A percentile compares a stretch with the other conserved stretches of the same genome.
Evolutionary conservation across 2,113 vertebrate genomes (phyloP).

Genomic region (Manacus vitellinus): DNA sequence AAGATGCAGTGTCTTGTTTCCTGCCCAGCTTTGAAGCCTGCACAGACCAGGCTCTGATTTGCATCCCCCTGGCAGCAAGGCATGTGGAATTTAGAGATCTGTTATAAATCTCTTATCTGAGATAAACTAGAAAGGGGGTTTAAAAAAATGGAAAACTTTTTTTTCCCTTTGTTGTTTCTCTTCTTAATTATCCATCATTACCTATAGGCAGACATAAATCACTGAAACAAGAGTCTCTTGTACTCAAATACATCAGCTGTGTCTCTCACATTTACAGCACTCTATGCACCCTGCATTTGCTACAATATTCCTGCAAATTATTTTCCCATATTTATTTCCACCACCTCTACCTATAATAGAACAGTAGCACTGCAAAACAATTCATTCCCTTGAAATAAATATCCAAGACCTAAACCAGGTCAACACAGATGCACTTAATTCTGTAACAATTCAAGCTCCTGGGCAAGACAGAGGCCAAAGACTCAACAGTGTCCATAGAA

Average conservation of each 20-base stretch:
- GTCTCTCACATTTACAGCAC: not conserved
- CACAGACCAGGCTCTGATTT: not conserved
- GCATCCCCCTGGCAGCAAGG: not conserved
- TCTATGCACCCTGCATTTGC: not conserved
- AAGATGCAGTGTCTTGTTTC: constrained; percentile 57
- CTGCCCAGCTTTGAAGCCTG: not conserved
- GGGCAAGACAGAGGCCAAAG: not conserved
- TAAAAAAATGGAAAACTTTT: not conserved
- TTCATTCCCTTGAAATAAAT: not conserved
- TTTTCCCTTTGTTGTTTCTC: not conserved
- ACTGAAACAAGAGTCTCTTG: not conserved
- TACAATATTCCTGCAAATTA: not conserved
- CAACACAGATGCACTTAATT: not conserved
- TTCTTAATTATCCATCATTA: not conserved
- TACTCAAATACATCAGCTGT: not conserved
- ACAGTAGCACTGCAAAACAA: not conserved
- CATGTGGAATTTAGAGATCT: not conserved
- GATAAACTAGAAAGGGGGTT: not conserved
- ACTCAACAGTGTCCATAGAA: not conserved
- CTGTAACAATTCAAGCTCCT: not conserved
- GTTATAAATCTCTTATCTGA: constrained; percentile 5
- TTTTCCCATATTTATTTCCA: not conserved
- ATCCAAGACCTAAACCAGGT: not conserved
- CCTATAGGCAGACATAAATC: not conserved
- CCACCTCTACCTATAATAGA: not conserved